phyloP scores from a whole-genome alignment of 2,888 invertebrate genomes.

The Nasonia oneida region DNA sequence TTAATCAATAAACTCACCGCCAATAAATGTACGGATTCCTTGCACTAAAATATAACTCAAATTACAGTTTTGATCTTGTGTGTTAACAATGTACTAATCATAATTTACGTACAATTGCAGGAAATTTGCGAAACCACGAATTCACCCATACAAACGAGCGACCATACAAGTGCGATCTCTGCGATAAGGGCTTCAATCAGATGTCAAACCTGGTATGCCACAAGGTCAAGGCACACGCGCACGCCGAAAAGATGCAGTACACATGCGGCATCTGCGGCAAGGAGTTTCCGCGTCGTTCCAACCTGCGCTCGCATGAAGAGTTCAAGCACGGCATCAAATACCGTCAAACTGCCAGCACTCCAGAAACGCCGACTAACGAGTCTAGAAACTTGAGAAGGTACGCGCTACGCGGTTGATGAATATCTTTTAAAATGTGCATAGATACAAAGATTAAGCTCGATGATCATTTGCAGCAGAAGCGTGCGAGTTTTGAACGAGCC shows the following conservation, averaged over 20 bases:
- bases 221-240: slow-evolving; percentile 85
- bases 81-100: slow-evolving; percentile 40
- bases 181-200: slow-evolving; percentile 89
- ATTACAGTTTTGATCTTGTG: neutral
- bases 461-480: slow-evolving; percentile 70
- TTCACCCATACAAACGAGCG: slow-evolving; percentile 90
- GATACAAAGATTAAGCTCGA: neutral
- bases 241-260: slow-evolving; percentile 81
- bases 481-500: slow-evolving; percentile 74
- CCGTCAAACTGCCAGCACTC: slow-evolving; percentile 68
- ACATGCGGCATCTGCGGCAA: slow-evolving; percentile 81
- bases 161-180: slow-evolving; percentile 88
- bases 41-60: neutral
- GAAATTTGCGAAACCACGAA: slow-evolving; percentile 87
- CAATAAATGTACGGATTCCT: neutral
- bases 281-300: slow-evolving; percentile 81
- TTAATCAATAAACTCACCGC: neutral
- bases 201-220: slow-evolving; percentile 90
- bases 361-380: slow-evolving; percentile 59
- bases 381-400: slow-evolving; percentile 61
- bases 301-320: slow-evolving; percentile 82
- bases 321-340: slow-evolving; percentile 81
- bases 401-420: neutral
- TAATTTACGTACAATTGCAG: slow-evolving; percentile 75
- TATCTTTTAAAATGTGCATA: neutral